Base-by-base conservation (phyloP, 2,797 vertebrate species). In the Lepidocolaptes lacrymiger region DNA sequence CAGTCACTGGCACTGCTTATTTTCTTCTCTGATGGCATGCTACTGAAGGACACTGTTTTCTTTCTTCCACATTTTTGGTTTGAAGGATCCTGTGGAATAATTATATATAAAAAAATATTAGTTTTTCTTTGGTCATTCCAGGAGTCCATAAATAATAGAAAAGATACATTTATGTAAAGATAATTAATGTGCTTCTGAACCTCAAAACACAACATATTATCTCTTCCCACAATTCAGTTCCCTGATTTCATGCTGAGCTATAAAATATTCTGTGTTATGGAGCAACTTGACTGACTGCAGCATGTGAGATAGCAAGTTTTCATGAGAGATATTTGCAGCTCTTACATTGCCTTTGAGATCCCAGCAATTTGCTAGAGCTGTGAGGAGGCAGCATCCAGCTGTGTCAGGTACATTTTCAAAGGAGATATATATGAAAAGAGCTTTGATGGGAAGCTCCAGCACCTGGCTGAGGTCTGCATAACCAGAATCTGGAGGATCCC, bases 31-130 rank as follows among this genome's bases (percentile, higher is more conserved):
- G 99, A 99, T 12, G 99, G 99, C 98, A 99, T 99, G 97, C 99
- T 99, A 97, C 99, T 99, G 97, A 99, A 99, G 37, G 99, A 99
- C 84, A 99, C 99, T 0, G 99, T 99, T 97, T 99, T 99, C 98
- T 99, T 99, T 74, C 99, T 98, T 49, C 98, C 98, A 43, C 98
- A 97, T 97, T 99, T 99, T 97, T 99, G 99, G 94, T 98, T 98
- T 12, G 98, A 98, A 79, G 99, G 99, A 96, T 99, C 99, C 99
- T 99, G 97, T 34, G 88, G 97, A 93, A 95, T 15, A 97, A 97
- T 78, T 44, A 62, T 19, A 88, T 56, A 6, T 6, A 7, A 6
- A 64, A 54, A 63, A 49, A 71, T 43, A 59, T 52, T 28, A 94
- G 34, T 64, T 71, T 67, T 95, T 61, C 46, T 93, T 69, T 76